A percentile compares a stretch with the other conserved stretches of the same genome.
Conservation (phyloP, 2,888 invertebrate species). For the Blera fallax region DNA sequence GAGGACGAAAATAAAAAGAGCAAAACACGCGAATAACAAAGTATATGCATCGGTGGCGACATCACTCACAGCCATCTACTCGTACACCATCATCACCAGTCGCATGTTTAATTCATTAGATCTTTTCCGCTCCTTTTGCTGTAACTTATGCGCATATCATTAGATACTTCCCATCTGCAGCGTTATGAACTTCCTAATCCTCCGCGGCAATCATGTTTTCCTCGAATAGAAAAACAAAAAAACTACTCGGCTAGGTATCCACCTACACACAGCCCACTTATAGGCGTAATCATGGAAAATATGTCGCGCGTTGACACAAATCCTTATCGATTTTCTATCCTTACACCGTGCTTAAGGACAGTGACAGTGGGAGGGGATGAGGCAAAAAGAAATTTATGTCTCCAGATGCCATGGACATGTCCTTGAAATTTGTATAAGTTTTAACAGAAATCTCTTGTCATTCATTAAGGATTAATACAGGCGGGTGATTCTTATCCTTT, state of each 20-base stretch:
- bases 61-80: neutral
- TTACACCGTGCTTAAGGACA: too few species aligned
- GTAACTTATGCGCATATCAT: neutral
- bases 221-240: neutral
- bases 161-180: neutral
- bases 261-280: neutral
- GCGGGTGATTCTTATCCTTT: neutral
- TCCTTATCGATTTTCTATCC: slow-evolving; percentile 24
- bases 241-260: neutral
- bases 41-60: neutral
- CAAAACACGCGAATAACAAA: neutral
- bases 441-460: slow-evolving; percentile 1
- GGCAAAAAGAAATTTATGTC: neutral
- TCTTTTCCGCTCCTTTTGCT: neutral
- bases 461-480: slow-evolving; percentile 1
- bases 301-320: neutral
- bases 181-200: neutral
- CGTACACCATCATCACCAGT: too few species aligned
- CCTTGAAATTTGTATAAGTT: slow-evolving; percentile 25
- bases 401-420: neutral
- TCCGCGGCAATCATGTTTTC: neutral
- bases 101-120: slow-evolving; percentile 16
- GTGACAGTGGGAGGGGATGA: neutral
- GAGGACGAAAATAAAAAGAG: neutral
- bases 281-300: neutral